Percentiles rank a stretch among this genome's conserved stretches.
Conservation (phyloP, 2,888 invertebrate species). For the Temnothorax ravouxi region DNA sequence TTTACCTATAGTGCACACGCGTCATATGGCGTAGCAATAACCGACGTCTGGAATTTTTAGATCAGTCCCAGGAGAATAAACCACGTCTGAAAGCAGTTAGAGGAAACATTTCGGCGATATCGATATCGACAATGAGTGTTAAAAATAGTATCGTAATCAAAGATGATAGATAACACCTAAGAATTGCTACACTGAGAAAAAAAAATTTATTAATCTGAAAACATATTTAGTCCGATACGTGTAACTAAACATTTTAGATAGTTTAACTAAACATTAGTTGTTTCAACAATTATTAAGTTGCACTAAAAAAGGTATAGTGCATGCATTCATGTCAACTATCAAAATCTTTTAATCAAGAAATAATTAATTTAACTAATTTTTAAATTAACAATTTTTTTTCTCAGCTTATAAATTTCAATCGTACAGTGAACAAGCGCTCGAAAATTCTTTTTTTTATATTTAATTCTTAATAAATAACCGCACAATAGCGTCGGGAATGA, state of each 20-base stretch:
- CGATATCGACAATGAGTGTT: background rate
- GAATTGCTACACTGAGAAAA: too few species aligned
- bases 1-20: background rate
- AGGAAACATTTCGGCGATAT: background rate
- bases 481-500: background rate
- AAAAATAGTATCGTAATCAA: background rate
- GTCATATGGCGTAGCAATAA: slow-evolving; percentile 41
- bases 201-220: too few species aligned
- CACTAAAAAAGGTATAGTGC: too few species aligned
- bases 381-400: too few species aligned
- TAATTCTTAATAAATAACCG: slow-evolving; percentile 10
- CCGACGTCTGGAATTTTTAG: slow-evolving; percentile 16
- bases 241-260: too few species aligned
- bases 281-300: too few species aligned
- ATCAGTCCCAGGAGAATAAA: background rate
- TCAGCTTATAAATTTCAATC: background rate
- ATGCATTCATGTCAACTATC: too few species aligned
- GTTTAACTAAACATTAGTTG: too few species aligned
- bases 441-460: slow-evolving; percentile 7
- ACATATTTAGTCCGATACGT: too few species aligned
- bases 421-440: background rate
- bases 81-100: background rate
- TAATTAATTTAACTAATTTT: too few species aligned
- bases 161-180: background rate
- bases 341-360: too few species aligned